These are phyloP conservation scores for Mustelus asterias DNA, from an alignment of 2,113 vertebrate species.

Conservation along the genomic window DNA sequence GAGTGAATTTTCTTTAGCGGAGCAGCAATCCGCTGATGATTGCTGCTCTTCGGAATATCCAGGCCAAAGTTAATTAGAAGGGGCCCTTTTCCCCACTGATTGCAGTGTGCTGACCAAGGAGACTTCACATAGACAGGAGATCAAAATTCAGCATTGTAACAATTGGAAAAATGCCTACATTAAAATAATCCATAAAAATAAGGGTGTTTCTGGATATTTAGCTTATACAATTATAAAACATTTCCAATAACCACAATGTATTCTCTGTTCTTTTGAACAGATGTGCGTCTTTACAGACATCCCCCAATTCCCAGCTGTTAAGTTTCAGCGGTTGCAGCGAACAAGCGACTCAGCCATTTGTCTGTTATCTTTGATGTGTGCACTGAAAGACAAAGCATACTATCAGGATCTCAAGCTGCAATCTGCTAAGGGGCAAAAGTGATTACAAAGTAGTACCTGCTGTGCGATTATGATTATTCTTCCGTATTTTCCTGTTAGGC, in stretches of 20 bases:
- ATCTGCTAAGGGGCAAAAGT: constrained; percentile 21
- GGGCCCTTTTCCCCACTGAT: neutral
- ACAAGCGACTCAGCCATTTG: neutral
- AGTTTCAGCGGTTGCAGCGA: neutral
- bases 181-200: neutral
- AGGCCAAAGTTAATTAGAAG: neutral
- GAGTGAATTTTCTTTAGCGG: too few relatives aligned
- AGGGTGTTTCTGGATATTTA: neutral
- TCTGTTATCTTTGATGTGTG: constrained; percentile 17
- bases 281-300: neutral
- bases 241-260: neutral
- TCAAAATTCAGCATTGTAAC: neutral
- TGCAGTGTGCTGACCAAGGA: neutral
- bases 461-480: constrained; percentile 24
- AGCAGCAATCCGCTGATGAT: too few relatives aligned
- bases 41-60: too few relatives aligned
- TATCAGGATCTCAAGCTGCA: neutral
- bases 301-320: neutral
- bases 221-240: neutral
- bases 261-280: constrained; percentile 16
- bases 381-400: neutral
- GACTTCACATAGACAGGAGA: neutral
- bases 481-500: constrained; percentile 1
- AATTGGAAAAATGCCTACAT: neutral
- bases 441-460: constrained; percentile 24